A percentile compares a stretch with the other conserved stretches of the same genome.
These are phyloP conservation scores for Uria lomvia DNA, from an alignment of 2,113 vertebrate genomes.

Conservation along the genomic window DNA sequence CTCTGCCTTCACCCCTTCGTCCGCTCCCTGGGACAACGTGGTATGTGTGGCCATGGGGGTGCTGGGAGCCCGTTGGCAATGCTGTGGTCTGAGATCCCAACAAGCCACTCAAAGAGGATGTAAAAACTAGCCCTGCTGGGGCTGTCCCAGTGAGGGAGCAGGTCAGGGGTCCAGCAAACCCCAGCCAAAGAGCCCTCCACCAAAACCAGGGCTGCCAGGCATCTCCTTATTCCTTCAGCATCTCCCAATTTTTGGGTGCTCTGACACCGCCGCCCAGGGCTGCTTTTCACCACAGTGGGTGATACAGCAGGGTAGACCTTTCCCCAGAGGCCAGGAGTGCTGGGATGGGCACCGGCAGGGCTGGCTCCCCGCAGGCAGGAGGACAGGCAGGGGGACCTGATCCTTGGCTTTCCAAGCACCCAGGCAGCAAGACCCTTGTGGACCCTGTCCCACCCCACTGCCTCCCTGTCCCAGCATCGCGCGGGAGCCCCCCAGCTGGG, in stretches of 20 bases:
- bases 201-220: neutral
- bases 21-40: neutral
- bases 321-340: neutral
- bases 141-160: accelerated
- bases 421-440: neutral
- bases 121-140: neutral
- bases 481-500: neutral
- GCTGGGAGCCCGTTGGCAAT: accelerated
- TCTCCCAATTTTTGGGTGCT: accelerated
- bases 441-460: accelerated
- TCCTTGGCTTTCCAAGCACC: neutral
- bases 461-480: neutral
- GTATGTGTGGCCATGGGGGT: neutral
- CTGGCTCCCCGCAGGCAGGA: too few relatives aligned
- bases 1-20: neutral
- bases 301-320: accelerated
- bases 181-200: neutral
- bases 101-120: neutral
- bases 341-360: neutral
- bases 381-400: accelerated
- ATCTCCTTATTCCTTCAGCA: neutral
- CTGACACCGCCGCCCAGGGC: neutral
- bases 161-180: neutral
- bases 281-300: neutral
- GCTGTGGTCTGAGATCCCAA: neutral